Base-by-base conservation (phyloP, 2,797 vertebrate genomes). In the Sarcoramphus papa region DNA sequence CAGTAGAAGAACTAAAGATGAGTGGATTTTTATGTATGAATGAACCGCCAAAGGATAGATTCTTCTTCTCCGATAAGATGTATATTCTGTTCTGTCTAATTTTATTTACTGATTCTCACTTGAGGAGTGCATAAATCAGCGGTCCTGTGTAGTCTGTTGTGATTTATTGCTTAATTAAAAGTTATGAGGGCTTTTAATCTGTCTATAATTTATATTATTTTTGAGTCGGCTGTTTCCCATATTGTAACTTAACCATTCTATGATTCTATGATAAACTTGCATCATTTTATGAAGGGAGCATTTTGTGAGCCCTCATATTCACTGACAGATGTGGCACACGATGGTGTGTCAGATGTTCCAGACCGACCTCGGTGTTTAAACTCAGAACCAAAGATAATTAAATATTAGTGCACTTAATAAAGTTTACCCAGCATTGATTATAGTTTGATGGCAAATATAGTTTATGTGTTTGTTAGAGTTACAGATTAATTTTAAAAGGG, bases 101-200 rank as follows among this genome's bases (percentile, higher is more conserved):
- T 96, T 96, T 96, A 97, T 96, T 96, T 97, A 97, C 96, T 86
- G 74, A 63, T 83, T 96, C 80, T 92, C 85, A 91, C 86, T 92
- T 87, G 69, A 94, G 88, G 79, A 94, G 67, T 54, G 65, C 83
- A 89, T 97, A 96, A 97, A 96, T 97, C 92, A 96, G 87, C 85
- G 95, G 35, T 87, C 64, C 64, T 65, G 16, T 93, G 88, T 95
- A 96, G 90, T 93, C 74, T 97, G 40, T 83, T 95, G 75, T 96
- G 94, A 92, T 89, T 96, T 97, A 97, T 97, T 96, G 81, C 95
- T 96, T 97, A 97, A 98, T 98, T 98, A 97, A 97, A 97, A 97
- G 73, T 95, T 97, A 97, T 94, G 91, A 95, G 62, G 76, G 89
- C 85, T 96, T 97, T 94, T 91, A 97, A 88, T 97, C 74, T 8